Evolutionary conservation across 35 echinoderm and acorn worm species (phyloP).

Genomic region (Ophiothrix spiculata): DNA sequence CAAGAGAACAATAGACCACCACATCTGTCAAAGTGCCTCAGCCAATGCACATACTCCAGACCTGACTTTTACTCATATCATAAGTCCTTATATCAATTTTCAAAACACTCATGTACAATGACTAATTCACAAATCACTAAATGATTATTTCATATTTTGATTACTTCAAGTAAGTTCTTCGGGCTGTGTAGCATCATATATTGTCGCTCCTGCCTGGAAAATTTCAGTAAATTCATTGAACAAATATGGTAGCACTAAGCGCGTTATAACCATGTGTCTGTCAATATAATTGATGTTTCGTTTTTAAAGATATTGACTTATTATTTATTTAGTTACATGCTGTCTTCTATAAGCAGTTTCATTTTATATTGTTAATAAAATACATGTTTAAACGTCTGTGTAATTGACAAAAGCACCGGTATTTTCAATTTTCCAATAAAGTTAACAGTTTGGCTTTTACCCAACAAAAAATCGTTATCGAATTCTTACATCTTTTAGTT

Average conservation of each 20-base stretch:
- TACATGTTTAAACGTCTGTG: neutral
- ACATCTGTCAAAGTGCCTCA: neutral
- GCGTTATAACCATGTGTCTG: too few species aligned
- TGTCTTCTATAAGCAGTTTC: neutral
- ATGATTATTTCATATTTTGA: too few species aligned
- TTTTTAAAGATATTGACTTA: neutral
- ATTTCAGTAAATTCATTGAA: neutral
- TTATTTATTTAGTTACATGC: neutral
- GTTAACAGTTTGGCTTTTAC: neutral
- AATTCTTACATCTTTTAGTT: neutral
- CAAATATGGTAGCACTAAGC: too few species aligned
- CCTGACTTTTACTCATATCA: neutral
- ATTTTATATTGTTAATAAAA: neutral
- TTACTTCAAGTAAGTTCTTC: too few species aligned
- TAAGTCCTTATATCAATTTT: too few species aligned
- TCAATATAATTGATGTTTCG: neutral
- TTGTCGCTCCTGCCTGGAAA: too few species aligned
- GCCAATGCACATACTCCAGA: too few species aligned
- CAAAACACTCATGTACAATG: neutral
- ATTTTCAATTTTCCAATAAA: neutral
- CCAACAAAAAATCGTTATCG: neutral
- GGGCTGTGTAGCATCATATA: too few species aligned
- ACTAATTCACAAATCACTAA: neutral
- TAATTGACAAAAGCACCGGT: constrained; percentile 4
- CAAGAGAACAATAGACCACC: neutral